Conservation (phyloP, 2,888 invertebrate genomes). For the Troglohyphantes excavatus region DNA sequence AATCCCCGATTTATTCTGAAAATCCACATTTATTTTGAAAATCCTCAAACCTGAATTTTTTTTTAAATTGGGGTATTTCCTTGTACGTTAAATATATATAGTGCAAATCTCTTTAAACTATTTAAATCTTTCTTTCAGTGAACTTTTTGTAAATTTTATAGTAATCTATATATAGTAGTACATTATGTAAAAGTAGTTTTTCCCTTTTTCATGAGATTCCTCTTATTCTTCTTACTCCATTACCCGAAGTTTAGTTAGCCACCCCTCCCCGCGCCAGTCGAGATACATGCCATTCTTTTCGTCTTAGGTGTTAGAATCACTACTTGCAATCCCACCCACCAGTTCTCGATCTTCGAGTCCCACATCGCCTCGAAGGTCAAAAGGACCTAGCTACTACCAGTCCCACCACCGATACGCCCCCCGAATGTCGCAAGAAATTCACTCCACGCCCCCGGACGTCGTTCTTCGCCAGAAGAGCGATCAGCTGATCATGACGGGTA, state of each 20-base stretch:
- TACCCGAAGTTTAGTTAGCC: not conserved
- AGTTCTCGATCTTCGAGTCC: slow-evolving; percentile 90
- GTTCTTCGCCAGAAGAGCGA: slow-evolving; percentile 19
- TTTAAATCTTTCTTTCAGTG: no score
- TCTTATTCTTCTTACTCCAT: not conserved
- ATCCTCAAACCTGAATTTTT: no score
- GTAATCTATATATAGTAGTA: no score
- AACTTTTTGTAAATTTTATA: no score
- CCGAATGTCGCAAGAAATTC: slow-evolving; percentile 13
- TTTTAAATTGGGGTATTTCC: no score
- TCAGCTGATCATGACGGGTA: not conserved
- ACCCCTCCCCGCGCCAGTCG: not conserved
- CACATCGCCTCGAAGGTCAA: slow-evolving; percentile 82
- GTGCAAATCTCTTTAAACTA: no score
- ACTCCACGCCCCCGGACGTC: slow-evolving; percentile 10
- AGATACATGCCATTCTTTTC: slow-evolving; percentile 13
- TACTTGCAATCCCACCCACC: slow-evolving; percentile 92
- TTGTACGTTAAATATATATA: no score
- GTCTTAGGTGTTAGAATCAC: slow-evolving; percentile 92
- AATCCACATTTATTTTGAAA: no score
- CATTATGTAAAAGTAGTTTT: no score
- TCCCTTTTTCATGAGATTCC: no score
- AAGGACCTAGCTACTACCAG: slow-evolving; percentile 10
- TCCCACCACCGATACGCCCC: slow-evolving; percentile 18
- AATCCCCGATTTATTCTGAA: no score